Evolutionary conservation across 2,888 invertebrate genomes (phyloP), one percentile per base, ranked within the genome.

Genomic region (Koerneria pararmatus): DNA sequence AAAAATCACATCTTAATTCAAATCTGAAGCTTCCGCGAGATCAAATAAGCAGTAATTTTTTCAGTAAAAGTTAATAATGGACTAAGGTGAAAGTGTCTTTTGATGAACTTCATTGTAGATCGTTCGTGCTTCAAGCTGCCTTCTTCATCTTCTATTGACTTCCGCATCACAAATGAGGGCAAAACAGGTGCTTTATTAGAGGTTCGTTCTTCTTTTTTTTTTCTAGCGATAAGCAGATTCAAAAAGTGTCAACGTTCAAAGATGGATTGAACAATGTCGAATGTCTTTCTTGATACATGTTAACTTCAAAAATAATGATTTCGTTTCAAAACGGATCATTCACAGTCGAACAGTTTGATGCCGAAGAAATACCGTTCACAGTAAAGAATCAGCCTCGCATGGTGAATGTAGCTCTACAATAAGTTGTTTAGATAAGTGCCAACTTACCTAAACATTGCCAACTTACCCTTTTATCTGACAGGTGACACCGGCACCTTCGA

Each of bases 101-200:
- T n/a, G 15, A 15, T 15, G 19, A 59, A 59, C 32, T 35, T 5
- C n/a, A 41, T 56, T 65, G 0, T 49, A 74, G 80, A 80, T 8
- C 70, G 80, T 15, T 70, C 76, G 1, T 82, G 82, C 66, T 82
- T 82, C 65, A 69, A 74, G 27, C 70, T 82, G 11, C 82, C 82
- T 1, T 67, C 79, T 0, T 75, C 80, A 11, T 71, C 69, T 34
- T 69, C 70, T 24, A 79, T 82, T 51, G 71, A 76, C 4, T 82
- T 82, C 66, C 74, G 72, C 6, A 75, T 82, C 19, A 71, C 70
- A n/a, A 82, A 82, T 66, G 79, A 82, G 63, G 82, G 80, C 1
- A 70, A 78, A 41, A 82, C 78, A 1, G 81, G 81, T 1, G 74
- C 79, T 0, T 53, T 77, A 27, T 66, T 82, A 1, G 74, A 77